Conservation (phyloP, 2,888 invertebrate species). For the Drepanosiphum platanoidis region DNA sequence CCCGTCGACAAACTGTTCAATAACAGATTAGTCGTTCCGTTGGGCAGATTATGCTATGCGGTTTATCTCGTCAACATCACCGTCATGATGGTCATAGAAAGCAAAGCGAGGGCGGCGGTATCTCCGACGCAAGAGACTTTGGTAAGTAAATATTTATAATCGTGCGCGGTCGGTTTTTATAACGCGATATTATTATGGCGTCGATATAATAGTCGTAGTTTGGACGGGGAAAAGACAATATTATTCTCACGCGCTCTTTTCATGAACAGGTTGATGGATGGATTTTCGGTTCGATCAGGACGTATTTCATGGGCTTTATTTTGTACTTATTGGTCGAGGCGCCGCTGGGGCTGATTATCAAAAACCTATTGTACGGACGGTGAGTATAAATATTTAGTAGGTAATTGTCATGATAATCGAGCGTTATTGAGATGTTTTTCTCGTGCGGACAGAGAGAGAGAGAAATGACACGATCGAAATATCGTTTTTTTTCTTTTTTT, state of each 20-base stretch:
- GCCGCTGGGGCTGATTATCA: conserved; percentile 24
- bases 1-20: neutral
- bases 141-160: neutral
- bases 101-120: neutral
- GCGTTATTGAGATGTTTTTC: too few relatives aligned
- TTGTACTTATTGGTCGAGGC: conserved; percentile 34
- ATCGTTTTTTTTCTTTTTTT: too few relatives aligned
- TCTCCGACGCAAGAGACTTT: neutral
- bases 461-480: too few relatives aligned
- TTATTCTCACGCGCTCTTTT: neutral
- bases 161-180: neutral
- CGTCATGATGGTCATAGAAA: neutral
- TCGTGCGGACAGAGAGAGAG: too few relatives aligned
- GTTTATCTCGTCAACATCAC: conserved; percentile 12
- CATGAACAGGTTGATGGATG: conserved; percentile 26
- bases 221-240: too few relatives aligned
- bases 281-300: conserved; percentile 24
- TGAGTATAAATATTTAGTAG: neutral
- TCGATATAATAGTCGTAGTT: neutral
- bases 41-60: conserved; percentile 3
- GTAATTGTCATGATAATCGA: too few relatives aligned
- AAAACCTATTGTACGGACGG: conserved; percentile 10
- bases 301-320: neutral
- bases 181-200: neutral
- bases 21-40: neutral